Evolutionary conservation across 2,888 invertebrate genomes (phyloP).

Genomic region (Hedya salicella): DNA sequence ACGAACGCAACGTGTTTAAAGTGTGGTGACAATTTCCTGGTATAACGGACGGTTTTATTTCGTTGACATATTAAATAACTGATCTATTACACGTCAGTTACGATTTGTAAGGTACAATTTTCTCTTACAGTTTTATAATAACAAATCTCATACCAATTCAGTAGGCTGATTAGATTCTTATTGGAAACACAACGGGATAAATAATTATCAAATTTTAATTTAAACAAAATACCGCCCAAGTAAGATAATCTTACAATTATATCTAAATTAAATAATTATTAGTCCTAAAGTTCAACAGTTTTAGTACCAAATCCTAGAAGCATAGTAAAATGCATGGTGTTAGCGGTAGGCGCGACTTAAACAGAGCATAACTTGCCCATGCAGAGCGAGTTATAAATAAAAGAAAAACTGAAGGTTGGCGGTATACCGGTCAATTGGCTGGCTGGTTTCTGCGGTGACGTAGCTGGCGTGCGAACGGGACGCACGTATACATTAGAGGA

Average conservation of each 20-base stretch:
- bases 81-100: neutral
- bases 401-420: conserved; percentile 85
- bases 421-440: conserved; percentile 84
- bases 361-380: conserved; percentile 78
- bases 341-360: conserved; percentile 53
- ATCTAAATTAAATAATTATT: neutral
- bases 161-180: neutral
- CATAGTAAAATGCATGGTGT: conserved; percentile 24
- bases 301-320: conserved; percentile 27
- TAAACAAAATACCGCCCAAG: neutral
- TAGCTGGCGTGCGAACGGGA: conserved; percentile 67
- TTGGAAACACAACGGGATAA: neutral
- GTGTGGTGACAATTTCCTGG: neutral
- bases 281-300: neutral
- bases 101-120: neutral
- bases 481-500: conserved; percentile 53
- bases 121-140: neutral
- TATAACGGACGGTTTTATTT: neutral
- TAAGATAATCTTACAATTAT: neutral
- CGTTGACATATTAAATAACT: neutral
- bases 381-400: conserved; percentile 83
- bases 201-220: neutral
- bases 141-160: neutral
- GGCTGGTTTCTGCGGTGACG: conserved; percentile 84
- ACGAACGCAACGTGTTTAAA: neutral